Evolutionary conservation across 2,888 invertebrate species (phyloP), one percentile per base, ranked within the genome.

Genomic region (Adela reaumurella): DNA sequence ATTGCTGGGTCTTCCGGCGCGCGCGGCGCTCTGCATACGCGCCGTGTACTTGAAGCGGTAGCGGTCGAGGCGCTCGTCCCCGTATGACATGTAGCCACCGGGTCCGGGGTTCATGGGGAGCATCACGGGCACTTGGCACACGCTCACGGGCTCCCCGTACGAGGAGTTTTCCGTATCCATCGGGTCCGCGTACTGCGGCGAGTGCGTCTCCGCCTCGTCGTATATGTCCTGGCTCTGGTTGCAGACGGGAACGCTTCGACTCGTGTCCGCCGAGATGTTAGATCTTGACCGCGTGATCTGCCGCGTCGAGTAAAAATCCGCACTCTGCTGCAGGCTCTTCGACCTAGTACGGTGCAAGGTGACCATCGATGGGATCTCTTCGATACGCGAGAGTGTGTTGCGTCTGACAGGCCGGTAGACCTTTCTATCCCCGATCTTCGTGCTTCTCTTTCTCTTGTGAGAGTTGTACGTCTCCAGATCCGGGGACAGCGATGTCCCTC

Each of bases 161-260:
- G 72, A 68, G 3, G 56, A 56, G 1, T 69, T 68, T 45, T 65
- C 67, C 51, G 65, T 68, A 17, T 60, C 60, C 14, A 62, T 63
- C 3, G 74, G 73, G 52, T 74, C 77, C 2, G 67, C 76, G 62
- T 78, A 77, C 53, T 74, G 74, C 4, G 78, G 74, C 50, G 76
- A 74, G 51, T 55, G 51, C 55, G 66, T 62, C 50, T 68, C 71
- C 3, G 64, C 43, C 47, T 70, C 70, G 49, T 62, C 63, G 45
- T 61, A 63, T 20, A 68, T 55, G 35, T 74, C 72, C 29, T 68
- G 68, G 54, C 76, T 76, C 53, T 68, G 65, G 53, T 76, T 70
- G 59, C 76, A 77, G 46, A 76, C 68, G 19, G 78, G 77, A 20
- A 77, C 74, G 61, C 76, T 74, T 2, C 74, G 60, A 50, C 74